phyloP scores from a whole-genome alignment of 2,888 invertebrate species.

The Isotomurus palustris region DNA sequence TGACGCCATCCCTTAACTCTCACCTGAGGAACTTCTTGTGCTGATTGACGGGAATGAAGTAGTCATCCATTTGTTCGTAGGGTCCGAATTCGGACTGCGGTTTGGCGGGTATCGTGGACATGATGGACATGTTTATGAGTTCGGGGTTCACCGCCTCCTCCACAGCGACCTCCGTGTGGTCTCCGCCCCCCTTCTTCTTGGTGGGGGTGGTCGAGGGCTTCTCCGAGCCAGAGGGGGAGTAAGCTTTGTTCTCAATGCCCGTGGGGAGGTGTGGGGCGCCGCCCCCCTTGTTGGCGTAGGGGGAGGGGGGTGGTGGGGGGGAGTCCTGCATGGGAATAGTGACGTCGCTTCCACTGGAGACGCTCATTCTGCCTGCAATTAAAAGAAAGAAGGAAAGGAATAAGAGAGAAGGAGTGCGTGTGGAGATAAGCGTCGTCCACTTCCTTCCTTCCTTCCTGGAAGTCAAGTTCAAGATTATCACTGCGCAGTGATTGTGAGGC shows the following conservation, averaged over 20 bases:
- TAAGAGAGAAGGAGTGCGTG: too few relatives aligned
- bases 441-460: too few relatives aligned
- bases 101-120: constrained; percentile 60
- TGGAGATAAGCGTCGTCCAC: too few relatives aligned
- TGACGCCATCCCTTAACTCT: neutral
- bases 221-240: constrained; percentile 20
- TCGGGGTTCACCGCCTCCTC: constrained; percentile 73
- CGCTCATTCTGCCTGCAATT: too few relatives aligned
- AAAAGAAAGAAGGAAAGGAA: too few relatives aligned
- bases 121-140: constrained; percentile 65
- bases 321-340: constrained; percentile 44
- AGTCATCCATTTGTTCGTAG: constrained; percentile 70
- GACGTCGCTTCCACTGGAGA: constrained; percentile 45
- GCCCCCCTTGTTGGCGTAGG: constrained; percentile 24
- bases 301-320: constrained; percentile 42
- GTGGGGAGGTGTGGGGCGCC: constrained; percentile 28
- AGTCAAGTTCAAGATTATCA: too few relatives aligned
- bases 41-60: constrained; percentile 79
- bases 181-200: constrained; percentile 14
- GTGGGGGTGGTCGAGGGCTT: constrained; percentile 19
- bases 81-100: constrained; percentile 53
- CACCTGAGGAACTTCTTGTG: constrained; percentile 80
- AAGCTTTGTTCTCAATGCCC: constrained; percentile 40
- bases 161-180: constrained; percentile 16
- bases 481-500: too few relatives aligned